A percentile compares a stretch with the other conserved stretches of the same genome.
Evolutionary conservation across 2,113 vertebrate genomes (phyloP).

Genomic region (Brachionichthys hirsutus): DNA sequence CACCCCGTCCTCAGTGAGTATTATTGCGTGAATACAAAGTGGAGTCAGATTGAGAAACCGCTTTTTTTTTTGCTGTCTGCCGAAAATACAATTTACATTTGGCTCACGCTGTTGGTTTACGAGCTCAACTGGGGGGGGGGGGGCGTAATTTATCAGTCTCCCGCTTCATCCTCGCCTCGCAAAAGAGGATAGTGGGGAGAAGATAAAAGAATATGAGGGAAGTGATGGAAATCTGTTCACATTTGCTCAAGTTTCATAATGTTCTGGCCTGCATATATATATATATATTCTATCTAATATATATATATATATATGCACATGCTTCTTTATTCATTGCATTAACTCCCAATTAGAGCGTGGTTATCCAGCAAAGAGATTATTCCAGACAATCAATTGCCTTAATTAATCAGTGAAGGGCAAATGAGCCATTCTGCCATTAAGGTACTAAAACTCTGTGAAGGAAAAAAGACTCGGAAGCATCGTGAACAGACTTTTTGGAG

Average conservation of each 20-base stretch:
- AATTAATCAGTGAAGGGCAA: slow-evolving; percentile 58
- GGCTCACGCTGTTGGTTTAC: slow-evolving; percentile 18
- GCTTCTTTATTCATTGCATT: slow-evolving; percentile 59
- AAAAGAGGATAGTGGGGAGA: background rate
- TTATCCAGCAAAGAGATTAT: slow-evolving; percentile 60
- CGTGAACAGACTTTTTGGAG: background rate
- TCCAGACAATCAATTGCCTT: slow-evolving; percentile 68
- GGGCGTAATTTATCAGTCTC: slow-evolving; percentile 26
- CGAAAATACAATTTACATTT: slow-evolving; percentile 17
- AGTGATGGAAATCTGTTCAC: slow-evolving; percentile 22
- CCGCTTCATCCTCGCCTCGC: slow-evolving; percentile 21
- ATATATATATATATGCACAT: slow-evolving; percentile 13
- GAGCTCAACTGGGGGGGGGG: slow-evolving; percentile 17
- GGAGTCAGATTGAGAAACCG: background rate
- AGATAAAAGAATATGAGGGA: background rate
- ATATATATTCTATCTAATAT: too few species aligned
- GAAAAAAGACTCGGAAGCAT: slow-evolving; percentile 5
- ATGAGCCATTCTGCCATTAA: slow-evolving; percentile 42
- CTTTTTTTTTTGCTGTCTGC: slow-evolving; percentile 29
- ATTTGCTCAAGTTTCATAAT: slow-evolving; percentile 8
- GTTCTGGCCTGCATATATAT: slow-evolving; percentile 29
- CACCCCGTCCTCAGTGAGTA: slow-evolving; percentile 6
- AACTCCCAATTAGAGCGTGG: slow-evolving; percentile 61
- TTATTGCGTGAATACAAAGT: slow-evolving; percentile 13
- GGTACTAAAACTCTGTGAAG: slow-evolving; percentile 25